Evolutionary conservation across 2,888 invertebrate species (phyloP), one percentile per base, ranked within the genome.

Genomic region (Malacosoma neustria): DNA sequence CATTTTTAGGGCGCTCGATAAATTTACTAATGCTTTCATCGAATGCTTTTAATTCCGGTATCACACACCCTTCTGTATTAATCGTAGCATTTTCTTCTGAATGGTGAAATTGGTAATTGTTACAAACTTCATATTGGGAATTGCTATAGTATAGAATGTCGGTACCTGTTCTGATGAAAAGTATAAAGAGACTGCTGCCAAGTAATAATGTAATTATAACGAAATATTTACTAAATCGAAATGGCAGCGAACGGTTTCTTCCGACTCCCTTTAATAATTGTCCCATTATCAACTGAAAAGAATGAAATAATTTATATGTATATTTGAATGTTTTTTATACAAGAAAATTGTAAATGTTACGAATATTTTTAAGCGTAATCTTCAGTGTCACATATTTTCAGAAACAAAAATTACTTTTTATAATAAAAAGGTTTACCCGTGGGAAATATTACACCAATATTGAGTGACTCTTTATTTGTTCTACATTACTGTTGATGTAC

Each of bases 61-160:
- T 91, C 6, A 88, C 88, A 58, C 92, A 92, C 13, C 92, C 92
- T 40, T 82, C 72, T 5, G 90, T 91, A 55, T 87, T 85, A 35
- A 92, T 88, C 2, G 89, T 74, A 50, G 81, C 90, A 45, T 58
- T 59, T 37, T 63, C 54, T 33, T 68, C 71, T 1, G 50, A 43
- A n/a, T 59, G 46, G 22, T 49, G 37, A 9, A 54, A 56, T 34
- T 46, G 54, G 14, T 59, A 57, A 4, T 47, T 41, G 45, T 54
- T 42, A 59, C 52, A 65, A 45, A 30, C 55, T 37, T 30, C 51
- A 48, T 35, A 57, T 45, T 13, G 51, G 44, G 55, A 45, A 11
- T 71, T 65, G 36, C 59, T 69, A 40, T 62, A 65, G 13, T 72
- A 43, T 40, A 71, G 60, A 38, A 72, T 54, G 29, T 70, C 65